A percentile compares a stretch with the other conserved stretches of the same genome.
Conservation (phyloP, 2,888 invertebrate genomes). For the Dicyrtomina minuta region DNA sequence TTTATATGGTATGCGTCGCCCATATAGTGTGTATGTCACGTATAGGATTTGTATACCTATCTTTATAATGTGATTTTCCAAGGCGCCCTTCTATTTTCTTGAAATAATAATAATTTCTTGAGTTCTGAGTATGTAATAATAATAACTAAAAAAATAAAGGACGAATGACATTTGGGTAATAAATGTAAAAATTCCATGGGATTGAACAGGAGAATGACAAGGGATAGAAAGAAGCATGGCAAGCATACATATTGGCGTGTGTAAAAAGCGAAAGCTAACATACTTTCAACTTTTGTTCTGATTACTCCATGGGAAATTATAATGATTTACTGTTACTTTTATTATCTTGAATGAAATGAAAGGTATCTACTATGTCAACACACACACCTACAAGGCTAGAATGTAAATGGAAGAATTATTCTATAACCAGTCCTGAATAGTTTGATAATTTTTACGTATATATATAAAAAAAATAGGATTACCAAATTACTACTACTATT, state of each 20-base stretch:
- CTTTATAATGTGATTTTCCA: not conserved
- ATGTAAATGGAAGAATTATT: too few relatives aligned
- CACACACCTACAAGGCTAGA: too few relatives aligned
- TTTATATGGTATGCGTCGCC: too few relatives aligned
- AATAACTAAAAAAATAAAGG: not conserved
- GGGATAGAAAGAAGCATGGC: slow-evolving; percentile 35
- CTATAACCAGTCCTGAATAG: too few relatives aligned
- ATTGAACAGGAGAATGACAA: too few relatives aligned
- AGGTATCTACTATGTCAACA: too few relatives aligned
- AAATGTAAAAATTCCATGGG: not conserved
- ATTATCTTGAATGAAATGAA: too few relatives aligned
- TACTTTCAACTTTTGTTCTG: slow-evolving; percentile 55
- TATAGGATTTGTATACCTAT: not conserved
- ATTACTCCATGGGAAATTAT: slow-evolving; percentile 60
- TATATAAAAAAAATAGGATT: slow-evolving; percentile 53
- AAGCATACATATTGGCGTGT: slow-evolving; percentile 33
- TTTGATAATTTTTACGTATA: too few relatives aligned
- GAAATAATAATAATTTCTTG: not conserved
- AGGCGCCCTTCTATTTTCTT: too few relatives aligned
- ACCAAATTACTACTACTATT: slow-evolving; percentile 55
- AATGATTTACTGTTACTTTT: too few relatives aligned
- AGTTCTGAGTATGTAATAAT: slow-evolving; percentile 26
- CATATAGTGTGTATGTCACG: too few relatives aligned
- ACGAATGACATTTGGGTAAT: slow-evolving; percentile 29
- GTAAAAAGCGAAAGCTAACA: not conserved